Evolutionary conservation across 35 echinoderm and acorn worm genomes (phyloP).

Genomic region (Heliocidaris erythrogramma): DNA sequence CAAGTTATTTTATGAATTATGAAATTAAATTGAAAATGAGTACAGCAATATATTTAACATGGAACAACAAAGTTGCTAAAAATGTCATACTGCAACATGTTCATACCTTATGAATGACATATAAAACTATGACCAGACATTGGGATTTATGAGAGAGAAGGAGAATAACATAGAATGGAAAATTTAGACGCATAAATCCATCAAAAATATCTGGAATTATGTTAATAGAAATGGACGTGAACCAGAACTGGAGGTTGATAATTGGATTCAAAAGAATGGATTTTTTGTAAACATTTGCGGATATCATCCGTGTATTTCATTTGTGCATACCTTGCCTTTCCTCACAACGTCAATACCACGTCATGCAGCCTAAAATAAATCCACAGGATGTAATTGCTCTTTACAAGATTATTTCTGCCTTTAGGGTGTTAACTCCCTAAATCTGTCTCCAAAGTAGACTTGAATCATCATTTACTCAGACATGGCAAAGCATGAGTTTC

Average conservation of each 20-base stretch:
- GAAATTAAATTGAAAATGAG: neutral
- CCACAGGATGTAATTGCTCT: neutral
- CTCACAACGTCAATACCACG: neutral
- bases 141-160: neutral
- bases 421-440: neutral
- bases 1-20: neutral
- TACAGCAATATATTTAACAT: neutral
- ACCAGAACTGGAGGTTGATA: neutral
- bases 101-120: neutral
- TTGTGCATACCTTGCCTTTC: neutral
- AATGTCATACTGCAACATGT: neutral
- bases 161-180: neutral
- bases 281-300: neutral
- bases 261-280: neutral
- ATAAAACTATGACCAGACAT: neutral
- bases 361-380: slow-evolving; percentile 12
- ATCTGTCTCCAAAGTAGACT: neutral
- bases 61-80: neutral
- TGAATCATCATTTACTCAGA: slow-evolving; percentile 1
- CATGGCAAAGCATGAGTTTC: neutral
- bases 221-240: neutral
- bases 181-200: neutral
- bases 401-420: slow-evolving; percentile 18
- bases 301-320: neutral
- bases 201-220: neutral